Base-by-base conservation (phyloP, 2,797 vertebrate genomes). In the Monodelphis domestica region DNA sequence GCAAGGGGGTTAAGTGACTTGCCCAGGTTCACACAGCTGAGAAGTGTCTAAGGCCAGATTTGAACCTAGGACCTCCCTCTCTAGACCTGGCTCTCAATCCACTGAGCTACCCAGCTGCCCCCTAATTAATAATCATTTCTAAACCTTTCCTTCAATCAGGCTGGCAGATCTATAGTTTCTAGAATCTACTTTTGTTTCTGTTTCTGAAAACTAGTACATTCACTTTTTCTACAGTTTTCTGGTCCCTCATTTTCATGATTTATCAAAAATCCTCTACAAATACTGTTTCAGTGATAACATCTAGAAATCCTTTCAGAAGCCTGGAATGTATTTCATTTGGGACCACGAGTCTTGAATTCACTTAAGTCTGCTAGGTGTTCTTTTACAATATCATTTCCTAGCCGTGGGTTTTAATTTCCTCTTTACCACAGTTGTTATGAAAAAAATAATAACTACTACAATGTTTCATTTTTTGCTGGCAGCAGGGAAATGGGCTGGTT, bases 391-490 rank as follows among this genome's bases (percentile, higher is more conserved):
- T 56, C 24, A 57, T 56, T 59, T 84, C n/a, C 53, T 84, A 55
- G n/a, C 1, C 54, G 1, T 90, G 50, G 52, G 87, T 26, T 57
- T 89, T 29, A 63, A 15, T 1, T 55, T 30, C 54, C 89, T 55
- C 45, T 93, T 56, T 91, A 59, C 3, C 53, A 53, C 17, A 45
- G 55, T 88, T 88, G 21, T 91, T 91, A 78, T 50, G 87, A 93
- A 45, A 89, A 12, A 5, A 87, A 59, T 21, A 90, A 54, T 94
- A 51, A 90, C 70, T 91, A 21, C 21, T 50, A 45, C 26, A 45
- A 89, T 89, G 51, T 91, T 95, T 96, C 93, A 54, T 90, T 94
- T 96, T 70, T 96, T 95, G 12, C 38, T 38, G 33, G 89, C 54
- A 94, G 91, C 10, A 51, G 59, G 21, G 0, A 26, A 89, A 26